Conservation (phyloP, 2,797 vertebrate species). For the Neoniphon sammara region DNA sequence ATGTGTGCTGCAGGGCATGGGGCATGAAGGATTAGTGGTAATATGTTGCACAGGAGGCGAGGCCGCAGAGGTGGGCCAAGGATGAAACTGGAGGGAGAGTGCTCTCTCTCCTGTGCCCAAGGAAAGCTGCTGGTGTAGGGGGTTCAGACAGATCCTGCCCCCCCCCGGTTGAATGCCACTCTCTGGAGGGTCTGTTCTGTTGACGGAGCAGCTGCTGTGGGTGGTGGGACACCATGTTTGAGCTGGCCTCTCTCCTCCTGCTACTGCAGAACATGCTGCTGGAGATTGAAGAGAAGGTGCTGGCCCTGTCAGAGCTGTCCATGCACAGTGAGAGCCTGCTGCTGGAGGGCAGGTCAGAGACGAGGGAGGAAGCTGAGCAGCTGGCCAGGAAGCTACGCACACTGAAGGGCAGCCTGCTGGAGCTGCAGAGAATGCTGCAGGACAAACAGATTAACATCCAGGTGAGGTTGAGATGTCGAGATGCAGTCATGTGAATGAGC, state of each 20-base stretch:
- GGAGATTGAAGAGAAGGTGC: slow-evolving; percentile 97
- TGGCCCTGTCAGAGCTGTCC: slow-evolving; percentile 91
- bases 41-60: slow-evolving; percentile 62
- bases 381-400: slow-evolving; percentile 87
- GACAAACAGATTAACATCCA: slow-evolving; percentile 91
- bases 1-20: slow-evolving; percentile 59
- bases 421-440: slow-evolving; percentile 93
- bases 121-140: slow-evolving; percentile 49
- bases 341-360: slow-evolving; percentile 88
- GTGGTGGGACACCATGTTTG: slow-evolving; percentile 79
- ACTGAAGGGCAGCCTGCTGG: slow-evolving; percentile 91
- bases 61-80: slow-evolving; percentile 60
- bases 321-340: slow-evolving; percentile 93
- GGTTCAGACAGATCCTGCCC: slow-evolving; percentile 29
- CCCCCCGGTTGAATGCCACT: background rate
- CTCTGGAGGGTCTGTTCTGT: slow-evolving; percentile 23
- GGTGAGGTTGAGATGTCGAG: slow-evolving; percentile 80
- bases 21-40: slow-evolving; percentile 77
- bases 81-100: slow-evolving; percentile 68
- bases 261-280: slow-evolving; percentile 94
- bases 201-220: slow-evolving; percentile 12
- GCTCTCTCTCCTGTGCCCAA: slow-evolving; percentile 50
- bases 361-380: slow-evolving; percentile 88
- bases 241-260: slow-evolving; percentile 85
- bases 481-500: background rate